Conservation (phyloP, 2,797 vertebrate species). For the Odontamblyopus rebecca region DNA sequence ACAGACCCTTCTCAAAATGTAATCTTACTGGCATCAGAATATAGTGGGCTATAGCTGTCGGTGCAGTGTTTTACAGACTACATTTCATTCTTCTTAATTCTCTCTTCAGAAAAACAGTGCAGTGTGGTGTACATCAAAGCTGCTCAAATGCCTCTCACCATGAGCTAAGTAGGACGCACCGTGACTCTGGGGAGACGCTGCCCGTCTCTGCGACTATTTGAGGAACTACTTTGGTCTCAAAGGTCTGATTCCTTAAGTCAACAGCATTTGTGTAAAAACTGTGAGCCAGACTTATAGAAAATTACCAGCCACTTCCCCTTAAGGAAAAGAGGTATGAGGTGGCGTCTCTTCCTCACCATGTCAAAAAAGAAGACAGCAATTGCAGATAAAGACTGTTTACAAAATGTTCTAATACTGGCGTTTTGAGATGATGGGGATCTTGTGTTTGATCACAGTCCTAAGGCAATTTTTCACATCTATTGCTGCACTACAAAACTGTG, state of each 20-base stretch:
- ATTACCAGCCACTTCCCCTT: conserved; percentile 42
- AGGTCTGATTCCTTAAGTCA: conserved; percentile 56
- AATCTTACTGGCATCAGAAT: conserved; percentile 2
- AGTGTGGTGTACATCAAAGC: conserved; percentile 39
- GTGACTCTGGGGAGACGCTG: conserved; percentile 54
- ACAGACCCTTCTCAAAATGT: background rate
- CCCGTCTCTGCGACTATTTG: conserved; percentile 55
- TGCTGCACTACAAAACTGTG: conserved; percentile 64
- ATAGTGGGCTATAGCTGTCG: background rate
- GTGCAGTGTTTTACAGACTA: background rate
- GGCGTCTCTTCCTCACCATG: conserved; percentile 49
- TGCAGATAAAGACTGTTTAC: conserved; percentile 76
- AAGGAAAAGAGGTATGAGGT: conserved; percentile 30
- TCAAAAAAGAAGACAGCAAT: conserved; percentile 61
- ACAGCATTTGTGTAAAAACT: conserved; percentile 51
- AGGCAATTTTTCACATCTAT: conserved; percentile 73
- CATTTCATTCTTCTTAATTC: conserved; percentile 1
- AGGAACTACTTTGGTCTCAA: conserved; percentile 47
- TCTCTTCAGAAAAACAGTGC: conserved; percentile 20
- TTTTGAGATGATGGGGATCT: conserved; percentile 69
- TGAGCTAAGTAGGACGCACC: conserved; percentile 52
- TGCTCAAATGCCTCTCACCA: conserved; percentile 31
- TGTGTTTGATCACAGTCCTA: conserved; percentile 72
- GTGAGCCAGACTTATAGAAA: conserved; percentile 41
- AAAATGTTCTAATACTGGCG: conserved; percentile 70